Base-by-base conservation (phyloP, 2,888 invertebrate genomes). In the Diogma glabrata region DNA sequence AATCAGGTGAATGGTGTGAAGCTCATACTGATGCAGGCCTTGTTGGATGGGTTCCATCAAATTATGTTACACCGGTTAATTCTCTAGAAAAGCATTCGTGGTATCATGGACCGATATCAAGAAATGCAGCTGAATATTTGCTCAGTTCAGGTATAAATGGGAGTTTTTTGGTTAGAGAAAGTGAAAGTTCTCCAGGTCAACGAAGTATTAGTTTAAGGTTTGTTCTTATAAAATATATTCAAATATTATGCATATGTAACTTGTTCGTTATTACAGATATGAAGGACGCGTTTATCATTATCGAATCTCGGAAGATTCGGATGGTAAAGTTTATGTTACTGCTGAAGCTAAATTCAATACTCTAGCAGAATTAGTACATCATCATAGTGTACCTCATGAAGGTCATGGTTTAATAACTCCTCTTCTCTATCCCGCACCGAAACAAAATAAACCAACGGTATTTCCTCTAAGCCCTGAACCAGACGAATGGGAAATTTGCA, bases 1-100 rank as follows among this genome's bases (percentile, higher is more conserved):
- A 94, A 71, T 93, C 93, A 62, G 95, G 95, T 51, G 99, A 99
- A 75, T 99, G 99, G 99, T 97, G 97, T 72, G 97, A 99, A 72
- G 97, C 96, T 10, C 92, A 95, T 69, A 89, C 93, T 45, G 79
- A 84, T 52, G 77, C 81, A 45, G 91, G 91, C 55, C 83, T 86
- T 66, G 90, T 96, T 52, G 99, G 99, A 57, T 99, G 97, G 97
- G 97, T 99, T 60, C 99, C 99, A 51, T 90, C 91, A 61, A 95
- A 96, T 74, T 99, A 99, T 73, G 93, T 99, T 47, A 95, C 96
- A 16, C 96, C 97, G 1, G 87, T 95, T 57, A 96, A 97, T 75
- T 94, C 94, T 45, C 75, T 97, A 53, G 97, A 99, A 72, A 99
- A 99, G 70, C 96, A 97, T 76, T 93, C 94, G 50, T 99, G 97